phyloP scores from a whole-genome alignment of 2,888 invertebrate genomes.

The Drosophila flavopinicola region DNA sequence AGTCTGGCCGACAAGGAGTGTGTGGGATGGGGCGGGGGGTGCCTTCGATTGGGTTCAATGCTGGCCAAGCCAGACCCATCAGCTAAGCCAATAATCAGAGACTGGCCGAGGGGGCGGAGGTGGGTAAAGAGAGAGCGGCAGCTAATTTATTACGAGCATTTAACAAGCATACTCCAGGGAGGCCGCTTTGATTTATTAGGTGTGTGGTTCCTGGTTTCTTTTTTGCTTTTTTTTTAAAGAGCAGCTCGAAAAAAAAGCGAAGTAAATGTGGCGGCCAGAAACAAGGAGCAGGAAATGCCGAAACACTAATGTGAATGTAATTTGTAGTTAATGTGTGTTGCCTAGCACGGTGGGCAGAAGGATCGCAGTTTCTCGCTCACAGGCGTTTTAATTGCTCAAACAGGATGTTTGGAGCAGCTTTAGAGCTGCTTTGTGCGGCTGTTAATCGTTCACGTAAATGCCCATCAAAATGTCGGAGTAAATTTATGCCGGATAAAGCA shows the following conservation, averaged over 20 bases:
- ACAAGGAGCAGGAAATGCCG: slow-evolving; percentile 53
- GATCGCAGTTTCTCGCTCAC: neutral
- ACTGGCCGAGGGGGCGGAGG: neutral
- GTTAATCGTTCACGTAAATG: slow-evolving; percentile 9
- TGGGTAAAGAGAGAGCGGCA: slow-evolving; percentile 35
- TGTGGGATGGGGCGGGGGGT: neutral
- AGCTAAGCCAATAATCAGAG: slow-evolving; percentile 76
- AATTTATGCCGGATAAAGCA: slow-evolving; percentile 31
- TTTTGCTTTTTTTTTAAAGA: slow-evolving; percentile 30
- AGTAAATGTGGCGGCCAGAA: slow-evolving; percentile 19
- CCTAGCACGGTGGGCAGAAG: slow-evolving; percentile 50
- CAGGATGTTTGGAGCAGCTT: slow-evolving; percentile 23
- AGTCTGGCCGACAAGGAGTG: slow-evolving; percentile 49
- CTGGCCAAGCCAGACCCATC: slow-evolving; percentile 60
- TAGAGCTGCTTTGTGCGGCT: slow-evolving; percentile 1
- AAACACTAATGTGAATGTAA: slow-evolving; percentile 80
- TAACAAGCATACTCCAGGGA: slow-evolving; percentile 77
- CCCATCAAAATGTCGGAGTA: slow-evolving; percentile 24
- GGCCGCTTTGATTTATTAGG: slow-evolving; percentile 79
- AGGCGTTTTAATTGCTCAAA: slow-evolving; percentile 66
- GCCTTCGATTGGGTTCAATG: slow-evolving; percentile 72
- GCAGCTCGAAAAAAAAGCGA: slow-evolving; percentile 19
- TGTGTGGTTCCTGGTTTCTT: slow-evolving; percentile 61
- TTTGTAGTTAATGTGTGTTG: slow-evolving; percentile 76
- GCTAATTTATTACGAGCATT: slow-evolving; percentile 80